phyloP scores from a whole-genome alignment of 2,797 vertebrate species.

The Ceryle rudis region DNA sequence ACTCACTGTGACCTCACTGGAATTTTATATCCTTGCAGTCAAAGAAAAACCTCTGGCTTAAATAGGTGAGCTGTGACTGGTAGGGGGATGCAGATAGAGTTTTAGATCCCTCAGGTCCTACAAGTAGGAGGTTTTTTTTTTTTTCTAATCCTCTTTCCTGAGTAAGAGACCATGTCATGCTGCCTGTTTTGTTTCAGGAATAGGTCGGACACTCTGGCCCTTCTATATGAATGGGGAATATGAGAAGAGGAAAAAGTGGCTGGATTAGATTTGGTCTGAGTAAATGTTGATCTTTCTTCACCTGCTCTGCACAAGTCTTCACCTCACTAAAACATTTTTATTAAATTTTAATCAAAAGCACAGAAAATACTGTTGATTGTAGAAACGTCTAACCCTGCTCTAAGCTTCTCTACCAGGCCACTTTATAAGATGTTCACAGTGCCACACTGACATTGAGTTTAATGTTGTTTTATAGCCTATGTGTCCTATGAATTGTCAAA shows the following conservation, averaged over 20 bases:
- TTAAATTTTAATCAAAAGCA: slow-evolving; percentile 84
- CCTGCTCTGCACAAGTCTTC: slow-evolving; percentile 76
- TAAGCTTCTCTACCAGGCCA: neutral
- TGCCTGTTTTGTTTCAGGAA: slow-evolving; percentile 44
- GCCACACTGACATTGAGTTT: neutral
- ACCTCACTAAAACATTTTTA: slow-evolving; percentile 74
- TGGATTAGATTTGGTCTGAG: slow-evolving; percentile 66
- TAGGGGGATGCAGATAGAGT: neutral
- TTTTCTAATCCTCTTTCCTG: slow-evolving; percentile 11
- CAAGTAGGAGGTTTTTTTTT: neutral
- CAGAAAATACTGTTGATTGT: slow-evolving; percentile 74
- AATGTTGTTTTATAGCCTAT: neutral
- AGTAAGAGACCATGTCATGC: neutral
- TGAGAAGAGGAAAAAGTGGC: slow-evolving; percentile 66
- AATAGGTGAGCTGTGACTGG: slow-evolving; percentile 4
- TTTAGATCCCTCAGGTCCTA: slow-evolving; percentile 35
- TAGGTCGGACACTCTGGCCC: neutral
- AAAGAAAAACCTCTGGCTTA: slow-evolving; percentile 41
- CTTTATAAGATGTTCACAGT: neutral
- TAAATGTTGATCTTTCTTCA: slow-evolving; percentile 81
- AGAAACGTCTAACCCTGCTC: slow-evolving; percentile 47
- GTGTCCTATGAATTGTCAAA: neutral
- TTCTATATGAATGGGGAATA: slow-evolving; percentile 67
- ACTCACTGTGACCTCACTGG: neutral
- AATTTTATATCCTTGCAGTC: slow-evolving; percentile 35